A percentile compares a stretch with the other conserved stretches of the same genome.
Evolutionary conservation across 2,888 invertebrate species (phyloP).

Genomic region (Odiellus spinosus): DNA sequence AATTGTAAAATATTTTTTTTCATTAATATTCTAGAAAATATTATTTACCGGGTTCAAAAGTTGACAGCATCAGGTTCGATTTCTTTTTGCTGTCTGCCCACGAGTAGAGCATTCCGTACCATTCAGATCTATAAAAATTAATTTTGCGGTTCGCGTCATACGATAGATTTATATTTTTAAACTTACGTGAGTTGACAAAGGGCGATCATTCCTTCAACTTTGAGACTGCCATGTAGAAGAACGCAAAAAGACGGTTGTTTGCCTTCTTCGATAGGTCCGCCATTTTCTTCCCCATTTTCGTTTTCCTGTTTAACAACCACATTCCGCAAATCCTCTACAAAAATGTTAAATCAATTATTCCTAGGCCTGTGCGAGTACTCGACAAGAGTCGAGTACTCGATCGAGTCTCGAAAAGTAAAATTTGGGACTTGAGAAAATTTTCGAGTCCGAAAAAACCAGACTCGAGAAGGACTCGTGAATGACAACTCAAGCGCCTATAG

Average conservation of each 20-base stretch:
- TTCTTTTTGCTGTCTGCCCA: slow-evolving; percentile 85
- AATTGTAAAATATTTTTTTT: no score
- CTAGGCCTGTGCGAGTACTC: no score
- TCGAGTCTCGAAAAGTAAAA: no score
- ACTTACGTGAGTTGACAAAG: slow-evolving; percentile 55
- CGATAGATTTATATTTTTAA: no score
- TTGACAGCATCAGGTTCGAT: slow-evolving; percentile 77
- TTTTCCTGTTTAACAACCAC: neutral
- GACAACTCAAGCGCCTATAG: no score
- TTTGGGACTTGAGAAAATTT: no score
- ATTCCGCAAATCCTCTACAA: slow-evolving; percentile 7
- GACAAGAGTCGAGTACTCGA: no score
- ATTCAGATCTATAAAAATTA: slow-evolving; percentile 45
- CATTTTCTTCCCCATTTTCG: slow-evolving; percentile 17
- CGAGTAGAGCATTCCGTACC: slow-evolving; percentile 88
- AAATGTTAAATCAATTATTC: neutral
- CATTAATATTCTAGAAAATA: no score
- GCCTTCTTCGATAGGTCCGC: slow-evolving; percentile 43
- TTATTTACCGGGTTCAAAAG: slow-evolving; percentile 58
- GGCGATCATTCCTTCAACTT: slow-evolving; percentile 82
- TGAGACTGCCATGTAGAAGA: slow-evolving; percentile 75
- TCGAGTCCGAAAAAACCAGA: no score
- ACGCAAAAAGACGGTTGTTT: slow-evolving; percentile 81
- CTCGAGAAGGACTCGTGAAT: no score
- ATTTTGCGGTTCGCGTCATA: no score